phyloP scores from a whole-genome alignment of 92 coral and sea anemone species.

The Actinostola sp. region DNA sequence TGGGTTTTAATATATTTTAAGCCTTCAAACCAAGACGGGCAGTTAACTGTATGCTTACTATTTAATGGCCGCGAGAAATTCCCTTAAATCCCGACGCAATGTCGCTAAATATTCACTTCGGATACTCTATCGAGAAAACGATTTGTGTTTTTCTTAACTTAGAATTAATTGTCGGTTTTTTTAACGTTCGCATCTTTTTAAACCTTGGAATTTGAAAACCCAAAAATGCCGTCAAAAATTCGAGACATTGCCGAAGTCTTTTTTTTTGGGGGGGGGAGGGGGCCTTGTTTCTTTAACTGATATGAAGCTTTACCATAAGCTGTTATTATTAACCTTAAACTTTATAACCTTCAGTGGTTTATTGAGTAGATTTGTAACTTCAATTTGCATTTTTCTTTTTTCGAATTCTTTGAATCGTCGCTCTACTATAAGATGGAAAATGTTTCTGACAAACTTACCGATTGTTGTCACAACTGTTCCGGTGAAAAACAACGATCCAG shows the following conservation, averaged over 20 bases:
- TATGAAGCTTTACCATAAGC: too few species aligned
- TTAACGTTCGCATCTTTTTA: not conserved
- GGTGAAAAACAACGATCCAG: constrained; percentile 92
- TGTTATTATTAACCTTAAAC: too few species aligned
- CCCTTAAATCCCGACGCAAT: too few species aligned
- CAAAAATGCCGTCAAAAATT: not conserved
- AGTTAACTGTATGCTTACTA: too few species aligned
- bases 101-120: not conserved
- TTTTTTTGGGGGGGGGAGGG: too few species aligned
- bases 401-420: too few species aligned
- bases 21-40: not conserved
- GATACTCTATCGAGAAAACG: not conserved
- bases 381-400: not conserved
- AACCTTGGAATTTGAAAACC: constrained; percentile 4
- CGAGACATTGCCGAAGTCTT: too few species aligned
- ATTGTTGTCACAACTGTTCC: constrained; percentile 98
- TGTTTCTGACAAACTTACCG: too few species aligned
- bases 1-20: not conserved
- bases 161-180: not conserved
- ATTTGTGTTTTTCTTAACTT: constrained; percentile 2
- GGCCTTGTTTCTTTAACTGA: too few species aligned
- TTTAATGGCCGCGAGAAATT: not conserved
- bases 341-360: too few species aligned
- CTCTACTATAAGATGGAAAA: too few species aligned
- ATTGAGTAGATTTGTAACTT: not conserved